A percentile compares a stretch with the other conserved stretches of the same genome.
Conservation (phyloP, 2,888 invertebrate species). For the Fragum fragum region DNA sequence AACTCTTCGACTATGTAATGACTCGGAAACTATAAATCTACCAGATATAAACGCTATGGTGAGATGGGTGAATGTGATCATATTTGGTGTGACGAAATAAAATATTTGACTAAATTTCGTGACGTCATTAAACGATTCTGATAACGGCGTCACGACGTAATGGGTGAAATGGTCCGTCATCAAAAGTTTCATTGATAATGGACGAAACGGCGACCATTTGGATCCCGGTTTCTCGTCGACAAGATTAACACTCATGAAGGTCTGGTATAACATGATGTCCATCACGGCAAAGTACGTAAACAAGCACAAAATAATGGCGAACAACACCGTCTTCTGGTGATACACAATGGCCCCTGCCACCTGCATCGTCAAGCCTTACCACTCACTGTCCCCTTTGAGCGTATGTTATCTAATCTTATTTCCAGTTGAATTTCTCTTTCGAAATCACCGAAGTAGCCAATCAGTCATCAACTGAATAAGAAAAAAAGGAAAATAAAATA, state of each 20-base stretch:
- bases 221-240: conserved; percentile 52
- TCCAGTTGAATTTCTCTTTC: too few relatives aligned
- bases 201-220: conserved; percentile 75
- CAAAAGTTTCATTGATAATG: conserved; percentile 93
- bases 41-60: conserved; percentile 91
- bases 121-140: conserved; percentile 91
- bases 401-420: too few relatives aligned
- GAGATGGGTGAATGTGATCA: conserved; percentile 94
- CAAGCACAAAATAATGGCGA: conserved; percentile 14
- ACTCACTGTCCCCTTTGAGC: background rate
- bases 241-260: conserved; percentile 68
- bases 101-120: conserved; percentile 89
- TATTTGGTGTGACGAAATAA: conserved; percentile 92
- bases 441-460: too few relatives aligned
- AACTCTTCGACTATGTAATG: conserved; percentile 91
- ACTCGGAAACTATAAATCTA: conserved; percentile 92
- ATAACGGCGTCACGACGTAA: conserved; percentile 93
- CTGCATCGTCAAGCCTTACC: background rate
- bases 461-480: too few relatives aligned
- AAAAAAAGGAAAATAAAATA: too few relatives aligned
- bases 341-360: background rate
- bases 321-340: conserved; percentile 32
- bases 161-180: conserved; percentile 94
- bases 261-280: conserved; percentile 73
- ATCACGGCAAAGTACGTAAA: conserved; percentile 71